These are phyloP conservation scores for Polyploca ridens DNA, from an alignment of 2,888 invertebrate species.

Conservation along the genomic window DNA sequence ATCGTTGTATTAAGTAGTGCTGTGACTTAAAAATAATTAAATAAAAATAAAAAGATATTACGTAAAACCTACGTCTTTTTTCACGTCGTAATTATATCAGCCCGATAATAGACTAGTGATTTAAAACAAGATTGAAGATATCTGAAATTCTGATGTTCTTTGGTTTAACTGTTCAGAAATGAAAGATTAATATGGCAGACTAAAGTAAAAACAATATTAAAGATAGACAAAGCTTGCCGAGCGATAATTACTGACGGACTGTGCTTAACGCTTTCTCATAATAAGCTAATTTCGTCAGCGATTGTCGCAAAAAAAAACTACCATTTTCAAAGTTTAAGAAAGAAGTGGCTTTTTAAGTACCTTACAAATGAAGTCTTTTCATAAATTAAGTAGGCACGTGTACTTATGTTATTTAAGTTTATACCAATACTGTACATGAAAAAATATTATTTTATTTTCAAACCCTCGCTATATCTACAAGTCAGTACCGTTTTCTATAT, in stretches of 20 bases:
- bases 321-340: not conserved
- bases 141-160: slow-evolving; percentile 41
- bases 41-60: slow-evolving; percentile 15
- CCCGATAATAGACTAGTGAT: slow-evolving; percentile 22
- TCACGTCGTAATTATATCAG: slow-evolving; percentile 16
- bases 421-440: slow-evolving; percentile 30
- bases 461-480: slow-evolving; percentile 28
- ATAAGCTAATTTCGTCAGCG: not conserved
- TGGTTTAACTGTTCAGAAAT: slow-evolving; percentile 51
- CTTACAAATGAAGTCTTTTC: slow-evolving; percentile 23
- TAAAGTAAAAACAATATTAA: slow-evolving; percentile 7
- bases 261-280: not conserved
- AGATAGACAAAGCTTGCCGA: slow-evolving; percentile 1
- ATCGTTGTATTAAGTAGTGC: slow-evolving; percentile 7
- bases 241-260: not conserved
- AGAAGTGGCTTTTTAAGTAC: not conserved
- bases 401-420: slow-evolving; percentile 27
- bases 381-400: slow-evolving; percentile 45
- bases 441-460: slow-evolving; percentile 14
- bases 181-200: slow-evolving; percentile 6
- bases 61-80: slow-evolving; percentile 20
- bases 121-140: slow-evolving; percentile 24
- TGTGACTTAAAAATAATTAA: slow-evolving; percentile 12
- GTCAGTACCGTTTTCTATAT: slow-evolving; percentile 29
- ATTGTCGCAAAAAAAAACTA: not conserved